Percentiles rank a stretch among this genome's conserved stretches.
These are phyloP conservation scores for Chlorocebus sabaeus DNA, from an alignment of 2,113 vertebrate species.

Conservation along the genomic window DNA sequence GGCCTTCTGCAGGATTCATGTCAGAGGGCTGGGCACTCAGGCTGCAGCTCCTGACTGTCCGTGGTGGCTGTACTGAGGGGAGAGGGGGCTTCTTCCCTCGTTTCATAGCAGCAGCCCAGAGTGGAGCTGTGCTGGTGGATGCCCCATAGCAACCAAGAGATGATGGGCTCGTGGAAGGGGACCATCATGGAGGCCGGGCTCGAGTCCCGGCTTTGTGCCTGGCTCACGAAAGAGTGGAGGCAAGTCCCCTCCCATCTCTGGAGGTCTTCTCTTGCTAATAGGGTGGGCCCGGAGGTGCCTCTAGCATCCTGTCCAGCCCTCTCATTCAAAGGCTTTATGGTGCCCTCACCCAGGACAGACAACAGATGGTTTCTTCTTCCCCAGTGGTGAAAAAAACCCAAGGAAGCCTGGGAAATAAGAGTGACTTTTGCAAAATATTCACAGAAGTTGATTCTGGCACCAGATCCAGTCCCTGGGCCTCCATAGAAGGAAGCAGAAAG, in stretches of 20 bases:
- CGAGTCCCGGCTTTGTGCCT: neutral
- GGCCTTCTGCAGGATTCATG: neutral
- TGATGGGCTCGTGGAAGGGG: no score
- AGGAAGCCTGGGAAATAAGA: neutral
- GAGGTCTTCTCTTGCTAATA: neutral
- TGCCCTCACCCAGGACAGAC: neutral
- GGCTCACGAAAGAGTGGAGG: neutral
- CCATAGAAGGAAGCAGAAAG: neutral
- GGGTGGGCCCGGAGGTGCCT: neutral
- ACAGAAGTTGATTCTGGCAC: neutral
- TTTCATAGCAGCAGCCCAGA: no score
- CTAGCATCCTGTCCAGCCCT: neutral
- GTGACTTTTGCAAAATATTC: neutral
- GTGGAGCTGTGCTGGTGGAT: neutral
- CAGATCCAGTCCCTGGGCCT: neutral
- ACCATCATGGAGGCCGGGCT: no score
- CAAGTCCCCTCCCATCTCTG: no score
- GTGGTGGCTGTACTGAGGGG: rapidly evolving
- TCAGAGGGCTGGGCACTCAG: neutral
- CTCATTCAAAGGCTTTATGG: neutral
- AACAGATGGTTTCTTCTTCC: neutral
- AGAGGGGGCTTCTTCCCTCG: neutral
- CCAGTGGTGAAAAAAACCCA: neutral
- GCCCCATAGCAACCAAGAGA: neutral
- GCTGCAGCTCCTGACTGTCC: neutral